Base-by-base conservation (phyloP, 2,797 vertebrate species). In the Danionella dracula region DNA sequence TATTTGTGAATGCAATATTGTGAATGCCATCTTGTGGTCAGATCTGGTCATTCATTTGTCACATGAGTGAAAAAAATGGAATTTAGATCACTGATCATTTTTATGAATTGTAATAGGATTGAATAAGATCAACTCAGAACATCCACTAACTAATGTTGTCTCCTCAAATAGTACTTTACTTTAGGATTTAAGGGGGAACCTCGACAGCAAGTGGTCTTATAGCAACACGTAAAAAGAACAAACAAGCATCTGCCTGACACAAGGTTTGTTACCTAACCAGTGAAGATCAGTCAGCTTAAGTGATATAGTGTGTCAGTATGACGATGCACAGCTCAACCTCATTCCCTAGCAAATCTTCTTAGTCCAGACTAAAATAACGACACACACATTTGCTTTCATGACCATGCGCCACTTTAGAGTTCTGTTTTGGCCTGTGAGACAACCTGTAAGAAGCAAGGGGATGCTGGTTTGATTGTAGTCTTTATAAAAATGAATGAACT, bases 311-410 rank as follows among this genome's bases (percentile, higher is more conserved):
- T 73, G 65, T 70, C 65, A 72, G 32, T 51, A 16, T 54, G 57
- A 71, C 34, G 19, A 51, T 6, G 8, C 21, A 50, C 32, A 19
- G 15, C 42, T 61, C 17, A 60, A 46, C 38, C 16, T 58, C 63
- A 77, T 49, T 20, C 29, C 32, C 40, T 21, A 48, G 45, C 49
- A 71, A 69, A 74, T 65, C 61, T 35, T 59, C 65, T 77, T 75
- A 72, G 57, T 49, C 16, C 46, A 12, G 45, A 58, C 63, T 20
- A 67, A 77, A 71, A 71, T 71, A 81, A 66, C 17, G 32, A 66
- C 42, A 45, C 45, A 54, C 63, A 62, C 70, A 59, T 42, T 66
- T 71, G 74, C 53, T 74, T 71, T 60, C n/a, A 57, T 41, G 20
- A 44, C 20, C 55, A 10, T 23, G 11, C 54, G 63, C 45, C 37